Percentiles rank a stretch among this genome's conserved stretches.
phyloP scores from a whole-genome alignment of 2,888 invertebrate species.

The Rambutsinella grinnellia region DNA sequence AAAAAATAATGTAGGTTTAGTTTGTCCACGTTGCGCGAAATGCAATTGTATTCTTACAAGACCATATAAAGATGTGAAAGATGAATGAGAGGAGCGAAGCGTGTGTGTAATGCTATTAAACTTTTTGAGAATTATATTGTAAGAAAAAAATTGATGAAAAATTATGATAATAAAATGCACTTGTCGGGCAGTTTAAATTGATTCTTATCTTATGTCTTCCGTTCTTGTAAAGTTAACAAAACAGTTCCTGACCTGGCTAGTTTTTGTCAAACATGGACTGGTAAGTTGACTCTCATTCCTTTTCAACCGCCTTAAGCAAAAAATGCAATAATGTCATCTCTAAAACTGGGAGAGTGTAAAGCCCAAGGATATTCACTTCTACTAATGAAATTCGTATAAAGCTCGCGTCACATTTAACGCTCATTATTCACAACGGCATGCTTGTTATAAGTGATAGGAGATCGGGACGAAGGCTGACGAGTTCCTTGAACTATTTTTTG shows the following conservation, averaged over 20 bases:
- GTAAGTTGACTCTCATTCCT: too few relatives aligned
- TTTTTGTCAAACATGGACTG: too few relatives aligned
- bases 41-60: background rate
- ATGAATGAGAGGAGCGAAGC: too few relatives aligned
- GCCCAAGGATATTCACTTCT: constrained; percentile 51
- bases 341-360: constrained; percentile 46
- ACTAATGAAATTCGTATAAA: too few relatives aligned
- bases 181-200: background rate
- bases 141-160: background rate
- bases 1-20: background rate
- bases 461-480: constrained; percentile 43
- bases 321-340: too few relatives aligned
- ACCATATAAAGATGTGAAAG: too few relatives aligned
- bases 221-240: too few relatives aligned
- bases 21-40: background rate
- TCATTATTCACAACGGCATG: too few relatives aligned
- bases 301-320: too few relatives aligned
- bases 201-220: too few relatives aligned
- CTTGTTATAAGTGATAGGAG: constrained; percentile 18
- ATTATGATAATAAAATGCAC: background rate
- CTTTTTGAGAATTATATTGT: background rate
- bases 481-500: constrained; percentile 46
- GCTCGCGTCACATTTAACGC: too few relatives aligned
- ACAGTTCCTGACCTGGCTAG: too few relatives aligned
- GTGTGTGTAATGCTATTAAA: background rate